Conservation (phyloP, 2,888 invertebrate species). For the Phytoseiulus persimilis region DNA sequence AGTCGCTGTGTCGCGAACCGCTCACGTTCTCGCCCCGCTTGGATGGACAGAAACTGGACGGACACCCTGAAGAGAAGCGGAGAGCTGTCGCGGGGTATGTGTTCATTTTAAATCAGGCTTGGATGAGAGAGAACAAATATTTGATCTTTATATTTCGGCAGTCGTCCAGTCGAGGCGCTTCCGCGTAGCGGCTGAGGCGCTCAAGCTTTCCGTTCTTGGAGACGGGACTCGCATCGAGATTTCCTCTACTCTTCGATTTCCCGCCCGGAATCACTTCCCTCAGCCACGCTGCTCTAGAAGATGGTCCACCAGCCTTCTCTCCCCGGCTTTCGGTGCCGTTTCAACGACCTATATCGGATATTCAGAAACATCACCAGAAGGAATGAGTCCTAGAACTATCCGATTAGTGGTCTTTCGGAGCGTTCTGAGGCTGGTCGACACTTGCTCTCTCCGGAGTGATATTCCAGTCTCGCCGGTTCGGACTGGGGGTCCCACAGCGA, state of each 20-base stretch:
- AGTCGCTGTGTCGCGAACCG: conserved; percentile 5
- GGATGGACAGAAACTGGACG: not conserved
- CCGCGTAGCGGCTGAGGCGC: not conserved
- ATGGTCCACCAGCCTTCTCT: too few relatives aligned
- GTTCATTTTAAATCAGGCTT: not conserved
- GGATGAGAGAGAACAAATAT: not conserved
- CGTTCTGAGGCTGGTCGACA: too few relatives aligned
- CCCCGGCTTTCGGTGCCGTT: too few relatives aligned
- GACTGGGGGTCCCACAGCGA: not conserved
- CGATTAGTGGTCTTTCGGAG: too few relatives aligned
- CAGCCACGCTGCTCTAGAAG: not conserved
- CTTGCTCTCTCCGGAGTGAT: too few relatives aligned
- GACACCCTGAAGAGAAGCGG: not conserved
- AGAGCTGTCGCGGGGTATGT: not conserved
- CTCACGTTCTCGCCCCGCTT: not conserved
- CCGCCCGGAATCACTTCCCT: not conserved
- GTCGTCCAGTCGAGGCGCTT: not conserved
- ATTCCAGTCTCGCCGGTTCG: too few relatives aligned
- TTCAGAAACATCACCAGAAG: too few relatives aligned
- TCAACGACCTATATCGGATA: too few relatives aligned
- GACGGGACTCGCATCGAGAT: not conserved
- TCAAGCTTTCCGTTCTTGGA: not conserved
- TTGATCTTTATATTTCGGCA: not conserved
- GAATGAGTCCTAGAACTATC: too few relatives aligned
- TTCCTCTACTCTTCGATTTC: not conserved